Conservation (phyloP, 2,888 invertebrate species). For the Drosophila tanythrix region DNA sequence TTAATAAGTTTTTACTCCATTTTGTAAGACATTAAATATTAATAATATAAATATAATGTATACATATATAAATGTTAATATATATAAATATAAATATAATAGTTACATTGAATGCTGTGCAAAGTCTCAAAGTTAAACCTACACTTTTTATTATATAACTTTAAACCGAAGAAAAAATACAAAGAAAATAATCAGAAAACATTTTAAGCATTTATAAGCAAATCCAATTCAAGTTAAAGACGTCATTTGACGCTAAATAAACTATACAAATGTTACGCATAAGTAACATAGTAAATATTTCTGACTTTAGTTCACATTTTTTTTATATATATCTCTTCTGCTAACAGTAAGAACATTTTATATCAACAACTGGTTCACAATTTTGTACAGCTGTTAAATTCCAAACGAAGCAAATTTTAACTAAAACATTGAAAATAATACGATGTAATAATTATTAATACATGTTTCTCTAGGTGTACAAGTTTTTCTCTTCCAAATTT, state of each 20-base stretch:
- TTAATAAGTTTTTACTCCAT: conserved; percentile 59
- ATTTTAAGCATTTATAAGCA: conserved; percentile 34
- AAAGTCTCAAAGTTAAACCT: conserved; percentile 79
- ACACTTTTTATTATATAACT: conserved; percentile 62
- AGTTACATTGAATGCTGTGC: conserved; percentile 67
- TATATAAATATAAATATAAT: conserved; percentile 54
- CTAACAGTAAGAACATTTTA: conserved; percentile 2
- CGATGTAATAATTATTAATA: conserved; percentile 4
- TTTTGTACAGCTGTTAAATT: conserved; percentile 15
- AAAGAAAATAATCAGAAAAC: conserved; percentile 29
- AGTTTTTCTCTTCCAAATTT: conserved; percentile 56
- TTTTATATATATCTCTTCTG: not conserved
- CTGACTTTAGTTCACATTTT: conserved; percentile 5
- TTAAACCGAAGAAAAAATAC: conserved; percentile 37
- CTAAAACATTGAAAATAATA: conserved; percentile 15
- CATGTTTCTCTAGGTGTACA: conserved; percentile 21
- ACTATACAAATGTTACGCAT: conserved; percentile 13
- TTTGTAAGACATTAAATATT: conserved; percentile 47
- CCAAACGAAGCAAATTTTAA: conserved; percentile 1
- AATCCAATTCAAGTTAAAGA: conserved; percentile 18
- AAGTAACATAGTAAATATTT: conserved; percentile 4
- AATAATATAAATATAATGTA: conserved; percentile 32
- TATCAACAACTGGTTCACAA: not conserved
- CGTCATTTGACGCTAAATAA: conserved; percentile 19
- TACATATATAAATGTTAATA: conserved; percentile 48